These are phyloP conservation scores for Eupeodes corollae DNA, from an alignment of 1,140 invertebrate genomes.

Conservation along the genomic window DNA sequence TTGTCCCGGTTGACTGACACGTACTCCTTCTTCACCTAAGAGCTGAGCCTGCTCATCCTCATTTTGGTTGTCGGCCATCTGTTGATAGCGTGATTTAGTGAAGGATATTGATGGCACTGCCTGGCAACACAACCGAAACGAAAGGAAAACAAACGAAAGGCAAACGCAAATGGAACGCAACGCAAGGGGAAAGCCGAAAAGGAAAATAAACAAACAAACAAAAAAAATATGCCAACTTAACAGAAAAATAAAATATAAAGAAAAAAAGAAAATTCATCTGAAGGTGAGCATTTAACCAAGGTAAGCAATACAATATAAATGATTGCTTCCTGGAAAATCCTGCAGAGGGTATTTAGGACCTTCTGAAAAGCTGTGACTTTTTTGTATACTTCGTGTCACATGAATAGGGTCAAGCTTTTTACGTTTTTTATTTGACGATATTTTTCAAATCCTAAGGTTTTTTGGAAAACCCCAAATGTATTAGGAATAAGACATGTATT, in stretches of 20 bases:
- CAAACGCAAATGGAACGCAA: neutral
- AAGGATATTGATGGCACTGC: constrained; percentile 31
- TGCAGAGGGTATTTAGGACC: too few species aligned
- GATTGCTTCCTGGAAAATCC: too few species aligned
- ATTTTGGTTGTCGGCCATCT: constrained; percentile 84
- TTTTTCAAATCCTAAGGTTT: too few species aligned
- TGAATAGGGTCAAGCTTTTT: too few species aligned
- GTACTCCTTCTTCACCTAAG: constrained; percentile 84
- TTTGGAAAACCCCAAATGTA: too few species aligned
- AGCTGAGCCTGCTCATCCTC: constrained; percentile 90
- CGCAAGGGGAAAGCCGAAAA: neutral
- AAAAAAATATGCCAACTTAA: neutral
- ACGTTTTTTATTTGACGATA: too few species aligned
- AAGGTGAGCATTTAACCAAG: too few species aligned
- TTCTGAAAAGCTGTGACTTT: too few species aligned
- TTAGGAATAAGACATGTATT: too few species aligned
- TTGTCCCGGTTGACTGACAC: constrained; percentile 84
- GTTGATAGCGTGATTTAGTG: constrained; percentile 32
- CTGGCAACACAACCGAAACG: constrained; percentile 29
- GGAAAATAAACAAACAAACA: neutral
- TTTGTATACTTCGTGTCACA: too few species aligned
- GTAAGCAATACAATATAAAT: too few species aligned
- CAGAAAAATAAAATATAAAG: constrained; percentile 8
- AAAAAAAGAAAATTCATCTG: neutral
- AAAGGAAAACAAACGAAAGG: neutral